Evolutionary conservation across 92 coral and sea anemone genomes (phyloP).

Genomic region (Actinernus sp.): DNA sequence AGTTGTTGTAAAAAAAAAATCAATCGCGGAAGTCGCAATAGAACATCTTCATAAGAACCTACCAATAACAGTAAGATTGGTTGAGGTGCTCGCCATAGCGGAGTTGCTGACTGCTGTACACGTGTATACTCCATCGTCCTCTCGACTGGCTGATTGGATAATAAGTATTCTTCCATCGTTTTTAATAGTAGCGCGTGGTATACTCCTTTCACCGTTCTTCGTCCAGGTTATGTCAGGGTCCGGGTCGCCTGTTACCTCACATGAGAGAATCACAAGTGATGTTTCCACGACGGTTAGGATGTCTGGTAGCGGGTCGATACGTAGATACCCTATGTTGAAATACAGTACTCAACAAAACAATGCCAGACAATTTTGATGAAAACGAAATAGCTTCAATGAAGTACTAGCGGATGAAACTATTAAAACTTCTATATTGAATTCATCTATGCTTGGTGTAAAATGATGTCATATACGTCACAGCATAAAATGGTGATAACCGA

Average conservation of each 20-base stretch:
- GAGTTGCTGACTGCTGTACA: conserved; percentile 44
- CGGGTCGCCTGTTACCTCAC: conserved; percentile 70
- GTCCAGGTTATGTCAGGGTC: conserved; percentile 47
- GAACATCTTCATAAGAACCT: too few species aligned
- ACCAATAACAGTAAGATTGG: conserved; percentile 64
- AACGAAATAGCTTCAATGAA: too few species aligned
- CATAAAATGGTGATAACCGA: too few species aligned
- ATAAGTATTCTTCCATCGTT: conserved; percentile 14
- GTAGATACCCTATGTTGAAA: conserved; percentile 4
- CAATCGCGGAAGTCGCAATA: too few species aligned
- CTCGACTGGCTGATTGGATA: conserved; percentile 25
- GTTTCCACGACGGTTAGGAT: conserved; percentile 31
- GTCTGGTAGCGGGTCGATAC: conserved; percentile 3
- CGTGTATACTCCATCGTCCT: conserved; percentile 51
- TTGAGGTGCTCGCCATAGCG: conserved; percentile 40
- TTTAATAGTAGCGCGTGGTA: conserved; percentile 15
- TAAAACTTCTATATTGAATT: too few species aligned
- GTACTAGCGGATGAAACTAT: too few species aligned
- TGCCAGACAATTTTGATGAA: too few species aligned
- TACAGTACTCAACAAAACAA: too few species aligned
- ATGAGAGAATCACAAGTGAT: conserved; percentile 18
- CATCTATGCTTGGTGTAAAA: too few species aligned
- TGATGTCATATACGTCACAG: too few species aligned
- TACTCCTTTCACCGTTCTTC: conserved; percentile 14
- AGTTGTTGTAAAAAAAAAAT: too few species aligned